phyloP scores from a whole-genome alignment of 1,140 invertebrate genomes.

The Bicyclus anynana region DNA sequence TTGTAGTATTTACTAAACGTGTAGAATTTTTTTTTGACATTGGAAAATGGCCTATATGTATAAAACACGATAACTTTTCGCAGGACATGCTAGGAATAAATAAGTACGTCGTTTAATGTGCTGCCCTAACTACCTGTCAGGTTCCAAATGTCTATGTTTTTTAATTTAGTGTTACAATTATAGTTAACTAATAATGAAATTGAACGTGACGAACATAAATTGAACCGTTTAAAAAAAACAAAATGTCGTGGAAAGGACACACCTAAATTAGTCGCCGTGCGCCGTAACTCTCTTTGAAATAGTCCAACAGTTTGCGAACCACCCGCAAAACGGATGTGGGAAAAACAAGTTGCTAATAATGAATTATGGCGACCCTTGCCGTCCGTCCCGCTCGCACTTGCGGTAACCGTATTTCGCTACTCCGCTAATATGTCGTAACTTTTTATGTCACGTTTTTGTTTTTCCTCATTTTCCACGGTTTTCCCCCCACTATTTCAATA shows the following conservation, averaged over 20 bases:
- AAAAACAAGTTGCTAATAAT: conserved; percentile 61
- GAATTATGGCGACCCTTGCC: conserved; percentile 41
- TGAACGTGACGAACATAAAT: no score
- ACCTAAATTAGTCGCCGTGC: conserved; percentile 14
- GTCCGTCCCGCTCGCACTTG: conserved; percentile 24
- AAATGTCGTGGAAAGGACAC: conserved; percentile 1
- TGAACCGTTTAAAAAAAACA: no score
- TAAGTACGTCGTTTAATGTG: no score
- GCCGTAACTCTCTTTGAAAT: conserved; percentile 21
- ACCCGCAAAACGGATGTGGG: conserved; percentile 35
- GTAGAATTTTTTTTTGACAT: no score
- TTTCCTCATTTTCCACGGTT: conserved; percentile 17
- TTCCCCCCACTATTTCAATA: conserved; percentile 28
- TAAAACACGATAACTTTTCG: no score
- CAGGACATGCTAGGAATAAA: no score
- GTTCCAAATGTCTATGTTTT: no score
- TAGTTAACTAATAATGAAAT: no score
- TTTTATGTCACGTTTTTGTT: conserved; percentile 36
- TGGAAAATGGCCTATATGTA: no score
- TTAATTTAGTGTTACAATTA: no score
- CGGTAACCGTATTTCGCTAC: conserved; percentile 33
- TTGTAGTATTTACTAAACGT: no score
- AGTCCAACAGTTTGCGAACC: conserved; percentile 28
- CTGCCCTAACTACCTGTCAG: no score
- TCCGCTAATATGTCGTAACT: conserved; percentile 39